Base-by-base conservation (phyloP, 2,797 vertebrate species). In the Toxotes lorentzi region DNA sequence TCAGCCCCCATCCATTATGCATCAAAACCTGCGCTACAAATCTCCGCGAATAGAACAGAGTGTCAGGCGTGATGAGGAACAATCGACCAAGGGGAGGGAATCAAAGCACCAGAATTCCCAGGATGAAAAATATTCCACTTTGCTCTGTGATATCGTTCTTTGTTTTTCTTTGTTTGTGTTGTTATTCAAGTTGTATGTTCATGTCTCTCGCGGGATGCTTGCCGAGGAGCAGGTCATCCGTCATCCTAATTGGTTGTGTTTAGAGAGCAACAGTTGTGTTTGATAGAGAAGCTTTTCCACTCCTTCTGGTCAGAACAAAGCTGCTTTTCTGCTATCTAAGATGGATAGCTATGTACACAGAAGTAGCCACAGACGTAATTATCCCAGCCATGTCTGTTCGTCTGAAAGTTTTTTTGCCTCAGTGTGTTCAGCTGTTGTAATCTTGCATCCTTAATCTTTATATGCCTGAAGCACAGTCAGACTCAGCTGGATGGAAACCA, bases 201-300 rank as follows among this genome's bases (percentile, higher is more conserved):
- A 70, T 53, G 72, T 89, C 85, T 91, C 94, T 91, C 81, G 12
- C 43, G 91, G 91, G 93, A 94, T 38, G 67, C 73, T 81, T 13
- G 76, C 79, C 53, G 50, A 90, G 85, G 86, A 76, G 13, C 73
- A 62, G 93, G 84, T 88, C 91, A 94, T 95, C 92, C 84, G 72
- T 95, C 94, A 93, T 92, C 92, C 90, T 94, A 95, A 95, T 94
- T 95, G 92, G 90, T 81, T 83, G 84, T 87, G 90, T 94, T 95
- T 93, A 94, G 85, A 91, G 89, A 92, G 90, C 89, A 85, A 90
- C 87, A 81, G 81, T 79, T 88, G 89, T 81, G 64, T 80, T 89
- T 92, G 89, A 92, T 87, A 88, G 87, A 91, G 80, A 88, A 79
- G 85, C 88, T 85, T 87, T 87, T 79, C 71, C 77, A 78, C 79